phyloP scores from a whole-genome alignment of 2,888 invertebrate species.

The Raillietiella orientalis region DNA sequence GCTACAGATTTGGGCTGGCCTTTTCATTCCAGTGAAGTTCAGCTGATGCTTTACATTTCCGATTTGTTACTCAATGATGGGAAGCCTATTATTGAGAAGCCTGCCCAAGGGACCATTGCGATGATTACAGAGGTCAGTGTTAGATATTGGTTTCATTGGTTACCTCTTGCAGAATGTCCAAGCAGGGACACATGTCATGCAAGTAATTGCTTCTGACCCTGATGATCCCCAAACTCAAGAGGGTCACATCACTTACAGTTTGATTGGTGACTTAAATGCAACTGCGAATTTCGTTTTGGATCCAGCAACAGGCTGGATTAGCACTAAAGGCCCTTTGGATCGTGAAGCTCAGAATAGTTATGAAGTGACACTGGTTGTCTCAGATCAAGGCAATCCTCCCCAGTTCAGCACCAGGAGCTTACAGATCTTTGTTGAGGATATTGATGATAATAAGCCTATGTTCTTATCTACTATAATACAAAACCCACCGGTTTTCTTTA shows the following conservation, averaged over 20 bases:
- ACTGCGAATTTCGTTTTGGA: conserved; percentile 13
- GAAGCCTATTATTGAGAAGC: too few relatives aligned
- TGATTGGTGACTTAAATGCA: conserved; percentile 25
- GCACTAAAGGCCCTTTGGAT: conserved; percentile 30
- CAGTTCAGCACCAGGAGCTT: conserved; percentile 36
- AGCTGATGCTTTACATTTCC: too few relatives aligned
- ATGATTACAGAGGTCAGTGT: not conserved
- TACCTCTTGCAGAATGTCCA: conserved; percentile 24
- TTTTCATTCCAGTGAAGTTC: too few relatives aligned
- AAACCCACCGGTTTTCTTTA: too few relatives aligned
- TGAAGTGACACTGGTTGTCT: conserved; percentile 38
- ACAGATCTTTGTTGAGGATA: conserved; percentile 29
- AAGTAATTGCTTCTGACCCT: conserved; percentile 40
- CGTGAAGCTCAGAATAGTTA: conserved; percentile 36
- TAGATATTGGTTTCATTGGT: not conserved
- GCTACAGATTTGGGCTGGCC: too few relatives aligned
- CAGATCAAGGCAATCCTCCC: conserved; percentile 39
- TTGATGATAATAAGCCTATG: conserved; percentile 42
- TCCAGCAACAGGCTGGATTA: conserved; percentile 31
- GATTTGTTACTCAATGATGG: too few relatives aligned
- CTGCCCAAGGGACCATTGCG: too few relatives aligned
- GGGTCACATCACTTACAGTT: conserved; percentile 32
- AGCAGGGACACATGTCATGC: conserved; percentile 33
- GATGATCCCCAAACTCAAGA: conserved; percentile 41
- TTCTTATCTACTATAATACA: too few relatives aligned